A percentile compares a stretch with the other conserved stretches of the same genome.
phyloP scores from a whole-genome alignment of 2,797 vertebrate species.

The Lepilemur septentrionalis region DNA sequence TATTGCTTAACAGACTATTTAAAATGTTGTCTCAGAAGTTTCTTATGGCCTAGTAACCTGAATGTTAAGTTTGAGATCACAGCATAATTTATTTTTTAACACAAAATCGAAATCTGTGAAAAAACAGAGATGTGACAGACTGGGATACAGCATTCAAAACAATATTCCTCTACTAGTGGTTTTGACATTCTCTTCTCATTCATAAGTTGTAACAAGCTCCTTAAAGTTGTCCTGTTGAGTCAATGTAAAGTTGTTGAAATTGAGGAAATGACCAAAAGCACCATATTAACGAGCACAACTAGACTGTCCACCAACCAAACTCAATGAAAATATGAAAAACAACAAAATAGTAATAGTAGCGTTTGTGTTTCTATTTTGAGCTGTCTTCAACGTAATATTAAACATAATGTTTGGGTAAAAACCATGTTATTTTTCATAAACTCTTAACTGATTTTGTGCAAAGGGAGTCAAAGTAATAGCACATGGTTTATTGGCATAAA shows the following conservation, averaged over 20 bases:
- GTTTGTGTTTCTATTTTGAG: slow-evolving; percentile 62
- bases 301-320: slow-evolving; percentile 51
- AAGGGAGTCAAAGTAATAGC: slow-evolving; percentile 77
- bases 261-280: slow-evolving; percentile 59
- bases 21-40: slow-evolving; percentile 64
- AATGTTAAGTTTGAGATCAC: slow-evolving; percentile 59
- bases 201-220: slow-evolving; percentile 57
- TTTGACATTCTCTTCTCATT: slow-evolving; percentile 62
- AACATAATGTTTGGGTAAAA: slow-evolving; percentile 79
- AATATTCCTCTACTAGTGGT: slow-evolving; percentile 56
- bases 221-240: slow-evolving; percentile 65
- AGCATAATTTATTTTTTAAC: slow-evolving; percentile 61
- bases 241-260: slow-evolving; percentile 53
- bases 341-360: slow-evolving; percentile 34
- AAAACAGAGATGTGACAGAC: slow-evolving; percentile 65
- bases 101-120: slow-evolving; percentile 74
- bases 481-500: slow-evolving; percentile 68
- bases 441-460: slow-evolving; percentile 76
- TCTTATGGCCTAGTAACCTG: slow-evolving; percentile 62
- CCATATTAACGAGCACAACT: slow-evolving; percentile 46
- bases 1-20: slow-evolving; percentile 46
- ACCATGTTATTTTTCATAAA: slow-evolving; percentile 77
- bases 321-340: slow-evolving; percentile 67
- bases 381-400: slow-evolving; percentile 66
- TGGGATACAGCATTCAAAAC: slow-evolving; percentile 74